These are phyloP conservation scores for Litoditis marina DNA, from an alignment of 2,888 invertebrate genomes.

Conservation along the genomic window DNA sequence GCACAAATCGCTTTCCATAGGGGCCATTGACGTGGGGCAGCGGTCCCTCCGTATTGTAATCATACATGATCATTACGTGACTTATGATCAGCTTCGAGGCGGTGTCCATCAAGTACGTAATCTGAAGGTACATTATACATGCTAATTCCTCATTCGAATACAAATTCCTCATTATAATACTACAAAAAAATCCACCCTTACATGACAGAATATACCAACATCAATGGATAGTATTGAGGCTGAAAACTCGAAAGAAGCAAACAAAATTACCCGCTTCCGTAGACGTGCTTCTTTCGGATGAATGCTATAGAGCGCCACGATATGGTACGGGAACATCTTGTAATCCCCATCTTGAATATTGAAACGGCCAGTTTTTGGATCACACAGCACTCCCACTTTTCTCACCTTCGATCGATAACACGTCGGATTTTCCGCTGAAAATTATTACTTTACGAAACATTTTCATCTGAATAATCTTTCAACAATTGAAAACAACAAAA, in stretches of 20 bases:
- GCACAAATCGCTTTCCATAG: conserved; percentile 29
- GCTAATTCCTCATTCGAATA: too few species aligned
- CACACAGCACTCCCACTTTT: conserved; percentile 30
- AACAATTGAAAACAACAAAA: neutral
- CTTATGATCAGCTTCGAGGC: conserved; percentile 35
- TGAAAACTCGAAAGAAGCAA: neutral
- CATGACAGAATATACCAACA: neutral
- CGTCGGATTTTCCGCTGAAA: conserved; percentile 31
- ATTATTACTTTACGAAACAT: neutral
- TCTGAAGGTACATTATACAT: conserved; percentile 18
- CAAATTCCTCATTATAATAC: too few species aligned
- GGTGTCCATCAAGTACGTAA: conserved; percentile 48
- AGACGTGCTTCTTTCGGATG: conserved; percentile 37
- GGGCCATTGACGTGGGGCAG: conserved; percentile 39
- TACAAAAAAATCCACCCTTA: too few species aligned
- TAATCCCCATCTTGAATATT: conserved; percentile 36
- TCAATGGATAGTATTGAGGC: neutral
- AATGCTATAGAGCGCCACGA: conserved; percentile 37
- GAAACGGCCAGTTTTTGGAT: conserved; percentile 19
- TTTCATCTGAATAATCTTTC: too few species aligned
- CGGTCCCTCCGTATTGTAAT: conserved; percentile 40
- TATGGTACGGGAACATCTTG: conserved; percentile 36
- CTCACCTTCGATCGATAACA: conserved; percentile 42
- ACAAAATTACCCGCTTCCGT: conserved; percentile 27
- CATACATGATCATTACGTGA: conserved; percentile 43